These are phyloP conservation scores for Heterocephalus glaber DNA, from an alignment of 2,113 vertebrate genomes.

Conservation along the genomic window DNA sequence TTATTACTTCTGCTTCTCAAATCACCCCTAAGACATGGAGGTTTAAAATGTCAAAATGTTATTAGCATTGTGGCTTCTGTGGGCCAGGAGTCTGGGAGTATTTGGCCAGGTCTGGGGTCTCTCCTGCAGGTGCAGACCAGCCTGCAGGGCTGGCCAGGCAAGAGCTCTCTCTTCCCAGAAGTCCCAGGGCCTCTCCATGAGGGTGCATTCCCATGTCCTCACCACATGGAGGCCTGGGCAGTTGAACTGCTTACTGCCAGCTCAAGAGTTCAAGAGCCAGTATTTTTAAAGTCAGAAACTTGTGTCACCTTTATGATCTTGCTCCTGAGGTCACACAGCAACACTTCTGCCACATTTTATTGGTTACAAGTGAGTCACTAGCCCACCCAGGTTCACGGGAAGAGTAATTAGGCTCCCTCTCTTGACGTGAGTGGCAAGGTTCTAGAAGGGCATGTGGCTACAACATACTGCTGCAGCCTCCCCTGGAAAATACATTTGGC, in stretches of 20 bases:
- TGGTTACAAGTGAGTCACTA: not conserved
- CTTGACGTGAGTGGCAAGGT: not conserved
- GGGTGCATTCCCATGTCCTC: not conserved
- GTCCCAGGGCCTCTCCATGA: not conserved
- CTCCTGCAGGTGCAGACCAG: not conserved
- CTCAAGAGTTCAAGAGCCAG: not conserved
- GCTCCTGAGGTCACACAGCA: not conserved
- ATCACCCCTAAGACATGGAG: not conserved
- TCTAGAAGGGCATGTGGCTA: not conserved
- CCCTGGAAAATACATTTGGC: conserved; percentile 48
- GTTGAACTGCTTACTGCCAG: not conserved
- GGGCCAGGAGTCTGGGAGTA: not conserved
- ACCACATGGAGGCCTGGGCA: not conserved
- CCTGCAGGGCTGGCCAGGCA: not conserved
- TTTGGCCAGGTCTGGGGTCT: not conserved
- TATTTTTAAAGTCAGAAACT: not conserved
- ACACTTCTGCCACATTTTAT: not conserved
- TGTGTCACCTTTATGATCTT: not conserved
- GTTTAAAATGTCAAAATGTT: not conserved
- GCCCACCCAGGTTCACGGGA: not conserved
- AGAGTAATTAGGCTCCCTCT: not conserved
- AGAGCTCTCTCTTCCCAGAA: not conserved
- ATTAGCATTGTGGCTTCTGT: not conserved
- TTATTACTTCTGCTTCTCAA: not conserved
- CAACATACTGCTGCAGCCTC: not conserved